A percentile compares a stretch with the other conserved stretches of the same genome.
Conservation (phyloP, 2,888 invertebrate species). For the Cremastinae sp. region DNA sequence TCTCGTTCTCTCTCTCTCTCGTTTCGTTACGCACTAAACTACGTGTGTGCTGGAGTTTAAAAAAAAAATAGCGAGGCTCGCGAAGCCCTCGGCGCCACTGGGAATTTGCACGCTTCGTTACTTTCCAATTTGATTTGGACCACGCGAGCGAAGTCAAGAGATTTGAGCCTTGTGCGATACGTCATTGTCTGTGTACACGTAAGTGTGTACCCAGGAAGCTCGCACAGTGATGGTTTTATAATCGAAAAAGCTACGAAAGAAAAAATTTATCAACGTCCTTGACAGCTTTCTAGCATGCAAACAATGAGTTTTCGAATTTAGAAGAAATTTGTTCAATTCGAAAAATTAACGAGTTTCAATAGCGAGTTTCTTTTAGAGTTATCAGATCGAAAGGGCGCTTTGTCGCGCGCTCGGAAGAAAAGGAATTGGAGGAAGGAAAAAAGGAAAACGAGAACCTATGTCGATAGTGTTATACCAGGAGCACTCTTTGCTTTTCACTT, state of each 20-base stretch:
- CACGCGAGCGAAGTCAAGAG: constrained; percentile 26
- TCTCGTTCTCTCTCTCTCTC: constrained; percentile 9
- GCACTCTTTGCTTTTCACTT: constrained; percentile 45
- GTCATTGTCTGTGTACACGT: not conserved
- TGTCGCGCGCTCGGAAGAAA: too few relatives aligned
- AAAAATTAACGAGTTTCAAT: too few relatives aligned
- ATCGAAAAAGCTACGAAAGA: too few relatives aligned
- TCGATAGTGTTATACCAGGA: constrained; percentile 23
- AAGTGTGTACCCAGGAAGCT: too few relatives aligned
- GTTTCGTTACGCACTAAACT: not conserved
- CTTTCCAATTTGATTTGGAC: constrained; percentile 47
- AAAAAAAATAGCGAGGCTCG: constrained; percentile 16
- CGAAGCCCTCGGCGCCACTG: constrained; percentile 31
- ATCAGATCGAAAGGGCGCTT: too few relatives aligned
- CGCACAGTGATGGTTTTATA: too few relatives aligned
- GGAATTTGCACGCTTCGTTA: constrained; percentile 51
- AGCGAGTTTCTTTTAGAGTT: too few relatives aligned
- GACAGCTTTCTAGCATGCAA: too few relatives aligned
- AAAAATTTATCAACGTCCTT: too few relatives aligned
- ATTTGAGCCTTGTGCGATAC: constrained; percentile 14
- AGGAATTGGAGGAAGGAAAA: constrained; percentile 16
- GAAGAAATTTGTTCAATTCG: too few relatives aligned
- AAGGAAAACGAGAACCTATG: constrained; percentile 29
- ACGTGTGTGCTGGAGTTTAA: constrained; percentile 7
- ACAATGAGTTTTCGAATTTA: too few relatives aligned